Evolutionary conservation across 2,888 invertebrate species (phyloP).

Genomic region (Seladonia tumulorum): DNA sequence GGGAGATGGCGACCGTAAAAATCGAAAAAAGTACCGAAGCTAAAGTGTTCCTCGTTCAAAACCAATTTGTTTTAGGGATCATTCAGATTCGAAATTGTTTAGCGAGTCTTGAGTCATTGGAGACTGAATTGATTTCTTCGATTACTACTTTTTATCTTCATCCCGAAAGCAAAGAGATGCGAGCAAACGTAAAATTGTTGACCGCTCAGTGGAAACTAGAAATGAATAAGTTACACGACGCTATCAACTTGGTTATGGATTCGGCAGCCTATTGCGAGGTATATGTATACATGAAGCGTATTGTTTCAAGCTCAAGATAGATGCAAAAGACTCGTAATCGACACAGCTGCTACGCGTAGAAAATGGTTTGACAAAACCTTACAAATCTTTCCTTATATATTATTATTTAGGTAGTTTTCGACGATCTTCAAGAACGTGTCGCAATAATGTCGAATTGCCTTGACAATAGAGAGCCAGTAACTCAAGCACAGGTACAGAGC

Average conservation of each 20-base stretch:
- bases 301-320: neutral
- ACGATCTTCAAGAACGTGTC: conserved; percentile 80
- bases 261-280: conserved; percentile 89
- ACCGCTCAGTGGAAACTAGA: conserved; percentile 87
- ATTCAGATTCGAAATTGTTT: conserved; percentile 87
- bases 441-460: conserved; percentile 77
- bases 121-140: conserved; percentile 88
- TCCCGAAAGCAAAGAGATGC: conserved; percentile 85
- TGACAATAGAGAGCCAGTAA: conserved; percentile 78
- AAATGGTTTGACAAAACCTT: conserved; percentile 3
- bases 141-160: conserved; percentile 84
- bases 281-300: conserved; percentile 31
- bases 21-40: neutral
- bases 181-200: conserved; percentile 85
- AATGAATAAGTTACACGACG: conserved; percentile 86
- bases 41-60: neutral
- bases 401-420: conserved; percentile 77
- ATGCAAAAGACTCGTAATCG: neutral
- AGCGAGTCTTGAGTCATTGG: conserved; percentile 89
- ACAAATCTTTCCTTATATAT: conserved; percentile 11
- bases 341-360: neutral
- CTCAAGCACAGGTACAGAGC: conserved; percentile 76
- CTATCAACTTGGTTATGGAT: conserved; percentile 89
- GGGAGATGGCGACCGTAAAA: neutral
- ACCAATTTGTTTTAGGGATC: conserved; percentile 84